These are phyloP conservation scores for Triplophysa tibetana DNA, from an alignment of 2,113 vertebrate genomes.

Conservation along the genomic window DNA sequence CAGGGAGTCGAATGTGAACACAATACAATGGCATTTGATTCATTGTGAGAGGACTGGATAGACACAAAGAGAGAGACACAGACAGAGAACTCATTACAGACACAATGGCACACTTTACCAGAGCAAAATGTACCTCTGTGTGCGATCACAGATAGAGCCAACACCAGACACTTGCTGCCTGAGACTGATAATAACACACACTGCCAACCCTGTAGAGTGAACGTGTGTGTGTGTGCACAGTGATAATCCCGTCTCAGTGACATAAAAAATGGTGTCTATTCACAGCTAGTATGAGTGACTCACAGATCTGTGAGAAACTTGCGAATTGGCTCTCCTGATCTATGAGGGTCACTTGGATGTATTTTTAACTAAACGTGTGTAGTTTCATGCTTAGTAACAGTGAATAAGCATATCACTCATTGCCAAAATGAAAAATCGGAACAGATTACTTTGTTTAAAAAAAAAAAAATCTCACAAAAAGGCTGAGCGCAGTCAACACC, in stretches of 20 bases:
- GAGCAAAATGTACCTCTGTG: slow-evolving; percentile 44
- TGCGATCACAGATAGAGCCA: slow-evolving; percentile 51
- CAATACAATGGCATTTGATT: slow-evolving; percentile 21
- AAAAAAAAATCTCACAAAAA: background rate
- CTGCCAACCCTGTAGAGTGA: slow-evolving; percentile 23
- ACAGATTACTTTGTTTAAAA: slow-evolving; percentile 5
- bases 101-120: slow-evolving; percentile 54
- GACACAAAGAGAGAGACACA: slow-evolving; percentile 13
- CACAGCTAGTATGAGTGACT: slow-evolving; percentile 39
- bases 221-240: slow-evolving; percentile 20
- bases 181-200: slow-evolving; percentile 52
- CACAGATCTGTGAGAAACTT: background rate
- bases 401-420: slow-evolving; percentile 18
- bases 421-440: slow-evolving; percentile 14
- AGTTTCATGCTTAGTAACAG: slow-evolving; percentile 10
- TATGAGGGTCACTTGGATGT: slow-evolving; percentile 29
- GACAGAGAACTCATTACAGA: slow-evolving; percentile 48
- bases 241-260: slow-evolving; percentile 32
- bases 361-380: slow-evolving; percentile 36
- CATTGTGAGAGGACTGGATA: background rate
- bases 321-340: slow-evolving; percentile 23
- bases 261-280: slow-evolving; percentile 48
- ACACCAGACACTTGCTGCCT: slow-evolving; percentile 49
- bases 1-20: background rate
- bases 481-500: slow-evolving; percentile 11